Conservation (phyloP, 1,140 invertebrate species). For the Helicoverpa zea region DNA sequence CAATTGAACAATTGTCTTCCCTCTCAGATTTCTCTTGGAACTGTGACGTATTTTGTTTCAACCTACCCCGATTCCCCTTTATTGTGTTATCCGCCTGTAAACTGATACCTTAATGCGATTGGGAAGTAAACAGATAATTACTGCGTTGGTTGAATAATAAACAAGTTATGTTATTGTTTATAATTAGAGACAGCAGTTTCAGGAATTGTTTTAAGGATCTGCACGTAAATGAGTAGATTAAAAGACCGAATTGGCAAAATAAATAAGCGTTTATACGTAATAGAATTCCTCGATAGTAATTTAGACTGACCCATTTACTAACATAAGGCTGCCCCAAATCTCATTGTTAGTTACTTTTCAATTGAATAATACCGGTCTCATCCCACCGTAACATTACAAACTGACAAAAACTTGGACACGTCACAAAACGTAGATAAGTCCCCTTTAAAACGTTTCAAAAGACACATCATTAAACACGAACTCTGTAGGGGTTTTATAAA, state of each 20-base stretch:
- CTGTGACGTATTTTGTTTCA: conserved; percentile 25
- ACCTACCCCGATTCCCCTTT: conserved; percentile 11
- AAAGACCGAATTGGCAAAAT: background rate
- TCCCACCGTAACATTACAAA: conserved; percentile 41
- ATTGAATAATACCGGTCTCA: conserved; percentile 44
- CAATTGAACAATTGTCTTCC: conserved; percentile 68
- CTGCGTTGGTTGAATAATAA: background rate
- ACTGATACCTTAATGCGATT: conserved; percentile 25
- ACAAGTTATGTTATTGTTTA: background rate
- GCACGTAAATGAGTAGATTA: no score
- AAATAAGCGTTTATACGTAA: conserved; percentile 2
- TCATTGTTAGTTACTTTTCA: conserved; percentile 42
- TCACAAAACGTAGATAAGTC: conserved; percentile 51
- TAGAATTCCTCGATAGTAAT: background rate
- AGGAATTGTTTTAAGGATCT: background rate
- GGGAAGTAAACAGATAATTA: conserved; percentile 30
- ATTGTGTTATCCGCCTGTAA: conserved; percentile 3
- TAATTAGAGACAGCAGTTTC: background rate
- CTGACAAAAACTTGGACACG: conserved; percentile 41
- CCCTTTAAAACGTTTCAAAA: conserved; percentile 54
- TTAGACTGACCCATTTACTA: conserved; percentile 26
- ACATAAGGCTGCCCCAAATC: conserved; percentile 31
- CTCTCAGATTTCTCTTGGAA: conserved; percentile 33
- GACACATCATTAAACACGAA: conserved; percentile 45
- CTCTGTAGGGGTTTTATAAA: conserved; percentile 59